Conservation (phyloP, 1,140 invertebrate genomes). For the Ephestia elutella region DNA sequence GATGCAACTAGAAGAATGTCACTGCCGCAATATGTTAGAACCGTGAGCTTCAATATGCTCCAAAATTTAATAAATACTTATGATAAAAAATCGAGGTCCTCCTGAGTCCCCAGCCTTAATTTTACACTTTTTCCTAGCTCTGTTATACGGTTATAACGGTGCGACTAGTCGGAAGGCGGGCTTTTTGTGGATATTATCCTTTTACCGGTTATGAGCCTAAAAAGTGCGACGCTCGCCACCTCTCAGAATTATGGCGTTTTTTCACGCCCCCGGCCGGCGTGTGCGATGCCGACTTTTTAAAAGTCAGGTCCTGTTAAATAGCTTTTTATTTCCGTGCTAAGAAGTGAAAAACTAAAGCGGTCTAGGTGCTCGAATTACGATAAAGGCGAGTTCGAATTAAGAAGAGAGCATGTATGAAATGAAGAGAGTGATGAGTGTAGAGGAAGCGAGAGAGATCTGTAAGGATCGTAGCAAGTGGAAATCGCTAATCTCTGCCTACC, state of each 20-base stretch:
- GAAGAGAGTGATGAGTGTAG: too few species aligned
- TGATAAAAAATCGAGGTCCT: not conserved
- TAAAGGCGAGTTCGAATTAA: too few species aligned
- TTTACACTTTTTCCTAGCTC: slow-evolving; percentile 55
- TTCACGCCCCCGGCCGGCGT: not conserved
- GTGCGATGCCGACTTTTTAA: not conserved
- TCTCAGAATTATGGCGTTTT: slow-evolving; percentile 28
- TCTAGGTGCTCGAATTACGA: too few species aligned
- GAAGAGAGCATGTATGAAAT: too few species aligned
- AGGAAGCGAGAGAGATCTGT: too few species aligned
- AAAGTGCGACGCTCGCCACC: slow-evolving; percentile 28
- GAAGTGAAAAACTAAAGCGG: too few species aligned
- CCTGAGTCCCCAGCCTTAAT: slow-evolving; percentile 20
- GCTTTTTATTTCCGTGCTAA: not conserved
- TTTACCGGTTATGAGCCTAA: slow-evolving; percentile 61
- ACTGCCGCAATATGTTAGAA: too few species aligned
- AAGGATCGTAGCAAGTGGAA: too few species aligned
- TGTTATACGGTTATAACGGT: slow-evolving; percentile 53
- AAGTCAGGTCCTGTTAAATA: not conserved
- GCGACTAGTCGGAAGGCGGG: slow-evolving; percentile 34
- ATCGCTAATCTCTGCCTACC: too few species aligned
- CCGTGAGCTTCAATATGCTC: too few species aligned
- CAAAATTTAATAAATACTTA: too few species aligned
- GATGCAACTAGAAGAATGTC: too few species aligned
- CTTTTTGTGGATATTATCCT: slow-evolving; percentile 68